phyloP scores from a whole-genome alignment of 2,797 vertebrate genomes.

The Acanthopagrus latus region DNA sequence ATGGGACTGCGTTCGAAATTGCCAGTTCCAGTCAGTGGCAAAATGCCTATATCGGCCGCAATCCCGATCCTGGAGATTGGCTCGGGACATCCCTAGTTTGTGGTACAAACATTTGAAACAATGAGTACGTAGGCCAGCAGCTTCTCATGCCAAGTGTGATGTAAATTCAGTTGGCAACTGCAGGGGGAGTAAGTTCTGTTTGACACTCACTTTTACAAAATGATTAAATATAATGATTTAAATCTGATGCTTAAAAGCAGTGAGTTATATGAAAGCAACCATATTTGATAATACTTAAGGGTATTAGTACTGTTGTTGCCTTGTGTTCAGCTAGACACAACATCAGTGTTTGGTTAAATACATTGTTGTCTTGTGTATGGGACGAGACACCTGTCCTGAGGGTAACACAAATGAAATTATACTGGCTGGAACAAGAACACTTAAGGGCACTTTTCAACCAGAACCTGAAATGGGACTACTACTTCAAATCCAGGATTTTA shows the following conservation, averaged over 20 bases:
- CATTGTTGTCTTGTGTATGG: not conserved
- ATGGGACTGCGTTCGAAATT: too few relatives aligned
- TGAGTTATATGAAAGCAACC: not conserved
- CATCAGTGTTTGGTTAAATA: constrained; percentile 21
- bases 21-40: too few relatives aligned
- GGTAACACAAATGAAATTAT: constrained; percentile 19
- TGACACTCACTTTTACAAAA: constrained; percentile 1
- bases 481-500: constrained; percentile 16
- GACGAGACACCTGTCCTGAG: constrained; percentile 19
- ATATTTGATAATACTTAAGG: not conserved
- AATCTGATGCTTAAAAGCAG: not conserved
- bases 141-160: constrained; percentile 23
- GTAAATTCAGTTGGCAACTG: constrained; percentile 2
- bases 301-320: constrained; percentile 10
- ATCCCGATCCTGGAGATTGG: too few relatives aligned
- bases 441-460: constrained; percentile 71
- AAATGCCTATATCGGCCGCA: too few relatives aligned
- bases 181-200: not conserved
- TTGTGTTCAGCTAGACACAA: constrained; percentile 18
- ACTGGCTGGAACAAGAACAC: constrained; percentile 55
- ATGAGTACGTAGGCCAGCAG: not conserved
- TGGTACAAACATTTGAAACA: not conserved
- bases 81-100: not conserved
- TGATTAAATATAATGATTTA: not conserved
- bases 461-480: constrained; percentile 21